A percentile compares a stretch with the other conserved stretches of the same genome.
phyloP scores from a whole-genome alignment of 2,113 vertebrate species.

The Dromiciops gliroides region DNA sequence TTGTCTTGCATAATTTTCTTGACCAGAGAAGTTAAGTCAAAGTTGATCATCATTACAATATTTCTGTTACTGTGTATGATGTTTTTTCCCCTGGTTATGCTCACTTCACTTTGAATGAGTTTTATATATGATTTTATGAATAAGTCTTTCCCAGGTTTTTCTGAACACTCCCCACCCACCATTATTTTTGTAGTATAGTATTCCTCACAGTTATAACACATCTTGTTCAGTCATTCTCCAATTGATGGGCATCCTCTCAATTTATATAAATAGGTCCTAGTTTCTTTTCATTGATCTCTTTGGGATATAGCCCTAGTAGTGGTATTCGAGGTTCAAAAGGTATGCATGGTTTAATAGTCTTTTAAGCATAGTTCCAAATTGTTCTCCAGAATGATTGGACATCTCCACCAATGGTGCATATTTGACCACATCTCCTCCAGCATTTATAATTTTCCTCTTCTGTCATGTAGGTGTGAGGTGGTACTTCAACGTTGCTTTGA shows the following conservation, averaged over 20 bases:
- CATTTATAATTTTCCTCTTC: neutral
- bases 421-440: neutral
- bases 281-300: neutral
- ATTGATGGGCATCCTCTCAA: neutral
- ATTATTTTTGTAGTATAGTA: neutral
- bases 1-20: neutral
- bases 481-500: too few species aligned
- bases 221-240: neutral
- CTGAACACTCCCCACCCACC: neutral
- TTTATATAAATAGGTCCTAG: neutral
- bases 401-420: neutral
- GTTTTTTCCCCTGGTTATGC: neutral
- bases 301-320: neutral
- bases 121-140: too few species aligned
- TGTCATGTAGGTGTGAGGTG: neutral
- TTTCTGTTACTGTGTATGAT: neutral
- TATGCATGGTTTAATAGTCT: neutral
- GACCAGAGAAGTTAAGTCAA: neutral
- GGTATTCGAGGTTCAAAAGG: neutral
- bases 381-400: neutral
- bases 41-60: neutral
- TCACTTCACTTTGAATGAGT: neutral
- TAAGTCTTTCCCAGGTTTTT: neutral
- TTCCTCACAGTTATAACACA: neutral
- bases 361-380: neutral